These are phyloP conservation scores for Fragum whitleyi DNA, from an alignment of 2,888 invertebrate species.

Conservation along the genomic window DNA sequence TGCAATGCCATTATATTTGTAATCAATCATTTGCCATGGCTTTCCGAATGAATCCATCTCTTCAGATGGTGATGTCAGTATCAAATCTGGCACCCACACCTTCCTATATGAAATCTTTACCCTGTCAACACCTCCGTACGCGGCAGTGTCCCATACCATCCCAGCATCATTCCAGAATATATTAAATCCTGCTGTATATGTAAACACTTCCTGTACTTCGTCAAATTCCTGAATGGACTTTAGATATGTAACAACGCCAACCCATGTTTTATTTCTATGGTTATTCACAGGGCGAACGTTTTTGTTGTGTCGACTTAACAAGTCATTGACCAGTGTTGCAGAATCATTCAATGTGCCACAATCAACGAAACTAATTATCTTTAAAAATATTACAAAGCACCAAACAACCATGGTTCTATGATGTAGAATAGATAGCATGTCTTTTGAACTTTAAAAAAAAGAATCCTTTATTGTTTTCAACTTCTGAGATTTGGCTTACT, in stretches of 20 bases:
- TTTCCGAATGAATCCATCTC: conserved; percentile 52
- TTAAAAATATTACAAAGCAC: not conserved
- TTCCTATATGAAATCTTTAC: conserved; percentile 30
- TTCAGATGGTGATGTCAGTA: conserved; percentile 56
- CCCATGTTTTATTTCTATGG: conserved; percentile 23
- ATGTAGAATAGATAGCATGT: too few species aligned
- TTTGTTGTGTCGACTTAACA: conserved; percentile 15
- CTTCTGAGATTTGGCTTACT: too few species aligned
- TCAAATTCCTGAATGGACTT: conserved; percentile 49
- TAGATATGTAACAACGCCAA: conserved; percentile 31
- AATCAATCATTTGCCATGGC: conserved; percentile 49
- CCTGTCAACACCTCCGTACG: conserved; percentile 22
- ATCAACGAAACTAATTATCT: not conserved
- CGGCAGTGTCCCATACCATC: conserved; percentile 35
- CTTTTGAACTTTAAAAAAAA: too few species aligned
- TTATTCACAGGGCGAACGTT: conserved; percentile 19
- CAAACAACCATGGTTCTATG: not conserved
- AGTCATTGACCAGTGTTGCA: not conserved
- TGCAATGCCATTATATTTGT: conserved; percentile 42
- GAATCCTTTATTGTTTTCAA: too few species aligned
- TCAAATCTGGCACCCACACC: conserved; percentile 62
- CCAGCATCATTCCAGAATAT: conserved; percentile 38
- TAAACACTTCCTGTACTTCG: conserved; percentile 50
- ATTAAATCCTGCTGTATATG: conserved; percentile 28
- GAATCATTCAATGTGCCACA: not conserved